Percentiles rank a stretch among this genome's conserved stretches.
phyloP scores from a whole-genome alignment of 2,888 invertebrate genomes.

The Formica aserva region DNA sequence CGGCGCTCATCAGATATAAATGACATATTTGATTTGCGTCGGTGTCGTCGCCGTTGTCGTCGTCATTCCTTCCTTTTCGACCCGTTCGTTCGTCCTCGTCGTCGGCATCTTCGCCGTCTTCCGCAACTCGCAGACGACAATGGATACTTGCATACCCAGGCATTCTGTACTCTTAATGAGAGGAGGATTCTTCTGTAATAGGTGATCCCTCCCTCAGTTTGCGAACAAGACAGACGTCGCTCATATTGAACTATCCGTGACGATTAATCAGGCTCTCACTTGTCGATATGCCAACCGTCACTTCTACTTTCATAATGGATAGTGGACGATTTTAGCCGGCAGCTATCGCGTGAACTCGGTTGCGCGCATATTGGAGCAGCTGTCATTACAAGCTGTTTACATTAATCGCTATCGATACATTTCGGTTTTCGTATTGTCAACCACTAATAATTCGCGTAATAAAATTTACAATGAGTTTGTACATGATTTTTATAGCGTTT shows the following conservation, averaged over 20 bases:
- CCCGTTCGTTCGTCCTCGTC: conserved; percentile 39
- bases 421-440: background rate
- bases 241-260: conserved; percentile 60
- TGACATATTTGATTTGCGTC: conserved; percentile 82
- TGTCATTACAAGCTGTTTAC: conserved; percentile 19
- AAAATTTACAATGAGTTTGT: background rate
- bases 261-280: conserved; percentile 63
- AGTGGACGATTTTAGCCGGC: conserved; percentile 29
- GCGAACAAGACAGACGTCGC: conserved; percentile 61
- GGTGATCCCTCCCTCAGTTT: conserved; percentile 58
- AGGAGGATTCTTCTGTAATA: conserved; percentile 66
- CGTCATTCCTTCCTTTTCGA: conserved; percentile 45
- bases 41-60: conserved; percentile 55
- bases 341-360: conserved; percentile 14
- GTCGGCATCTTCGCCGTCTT: conserved; percentile 31
- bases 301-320: conserved; percentile 48
- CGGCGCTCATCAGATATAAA: conserved; percentile 81
- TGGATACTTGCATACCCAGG: conserved; percentile 26
- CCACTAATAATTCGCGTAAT: background rate
- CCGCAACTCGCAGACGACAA: conserved; percentile 50
- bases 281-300: conserved; percentile 39
- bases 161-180: conserved; percentile 68
- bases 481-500: background rate
- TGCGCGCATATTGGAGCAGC: conserved; percentile 23
- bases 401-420: conserved; percentile 1